These are phyloP conservation scores for Cecropterus lyciades DNA, from an alignment of 1,140 invertebrate genomes.

Conservation along the genomic window DNA sequence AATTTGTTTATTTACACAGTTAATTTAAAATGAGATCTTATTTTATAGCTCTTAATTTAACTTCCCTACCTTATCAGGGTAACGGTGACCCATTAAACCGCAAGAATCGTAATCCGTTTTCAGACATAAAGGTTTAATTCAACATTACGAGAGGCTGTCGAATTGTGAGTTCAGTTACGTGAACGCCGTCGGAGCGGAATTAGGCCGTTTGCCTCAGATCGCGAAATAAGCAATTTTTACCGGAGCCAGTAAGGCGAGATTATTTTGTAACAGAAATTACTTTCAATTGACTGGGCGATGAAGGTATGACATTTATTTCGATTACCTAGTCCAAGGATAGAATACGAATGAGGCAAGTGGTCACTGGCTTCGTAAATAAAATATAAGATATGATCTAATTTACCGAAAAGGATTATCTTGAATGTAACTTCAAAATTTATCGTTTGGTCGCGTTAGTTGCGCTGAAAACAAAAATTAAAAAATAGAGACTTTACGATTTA, in stretches of 20 bases:
- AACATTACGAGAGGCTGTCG: slow-evolving; percentile 31
- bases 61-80: slow-evolving; percentile 14
- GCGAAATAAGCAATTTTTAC: slow-evolving; percentile 35
- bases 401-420: no score
- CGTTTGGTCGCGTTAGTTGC: no score
- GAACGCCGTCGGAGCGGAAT: slow-evolving; percentile 15
- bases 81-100: slow-evolving; percentile 27
- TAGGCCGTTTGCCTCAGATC: slow-evolving; percentile 24
- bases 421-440: no score
- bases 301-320: slow-evolving; percentile 24
- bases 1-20: no score
- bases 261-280: slow-evolving; percentile 36
- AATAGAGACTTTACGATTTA: no score
- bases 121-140: slow-evolving; percentile 39
- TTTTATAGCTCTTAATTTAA: slow-evolving; percentile 4
- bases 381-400: no score
- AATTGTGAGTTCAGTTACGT: slow-evolving; percentile 30
- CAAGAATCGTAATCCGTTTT: slow-evolving; percentile 34
- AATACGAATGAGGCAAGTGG: slow-evolving; percentile 32
- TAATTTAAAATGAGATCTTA: neutral
- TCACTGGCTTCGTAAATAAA: slow-evolving; percentile 5
- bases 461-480: no score
- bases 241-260: slow-evolving; percentile 16
- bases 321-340: slow-evolving; percentile 13
- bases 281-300: slow-evolving; percentile 29